phyloP scores from a whole-genome alignment of 2,888 invertebrate genomes.

The Acanthosepion pharaonis region DNA sequence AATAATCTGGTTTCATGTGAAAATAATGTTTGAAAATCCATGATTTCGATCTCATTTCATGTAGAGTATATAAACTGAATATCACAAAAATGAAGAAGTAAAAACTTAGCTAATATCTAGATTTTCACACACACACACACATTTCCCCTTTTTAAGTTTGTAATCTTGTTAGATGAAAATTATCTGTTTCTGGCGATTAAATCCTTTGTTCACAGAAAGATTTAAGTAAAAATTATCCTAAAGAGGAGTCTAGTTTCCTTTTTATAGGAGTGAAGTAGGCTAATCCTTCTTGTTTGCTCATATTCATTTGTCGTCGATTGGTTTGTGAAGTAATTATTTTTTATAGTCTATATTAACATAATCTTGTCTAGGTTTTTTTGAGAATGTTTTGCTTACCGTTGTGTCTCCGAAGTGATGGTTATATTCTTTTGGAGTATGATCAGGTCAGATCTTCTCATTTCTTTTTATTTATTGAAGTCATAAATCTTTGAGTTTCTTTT shows the following conservation, averaged over 20 bases:
- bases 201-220: background rate
- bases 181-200: background rate
- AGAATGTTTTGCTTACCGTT: constrained; percentile 24
- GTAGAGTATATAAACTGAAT: too few species aligned
- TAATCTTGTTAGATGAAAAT: too few species aligned
- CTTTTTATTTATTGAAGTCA: background rate
- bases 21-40: too few species aligned
- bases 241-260: background rate
- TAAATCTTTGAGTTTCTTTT: too few species aligned
- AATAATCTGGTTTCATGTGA: too few species aligned
- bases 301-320: background rate
- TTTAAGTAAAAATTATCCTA: background rate
- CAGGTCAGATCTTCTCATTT: background rate
- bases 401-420: background rate
- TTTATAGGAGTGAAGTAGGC: background rate
- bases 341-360: background rate
- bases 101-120: too few species aligned
- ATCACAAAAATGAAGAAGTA: too few species aligned
- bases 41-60: too few species aligned
- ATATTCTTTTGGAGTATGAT: background rate
- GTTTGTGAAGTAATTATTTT: background rate
- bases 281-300: background rate
- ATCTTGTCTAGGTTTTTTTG: background rate
- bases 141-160: too few species aligned
- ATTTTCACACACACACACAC: too few species aligned